Evolutionary conservation across 2,113 vertebrate species (phyloP).

Genomic region (Steatornis caripensis): DNA sequence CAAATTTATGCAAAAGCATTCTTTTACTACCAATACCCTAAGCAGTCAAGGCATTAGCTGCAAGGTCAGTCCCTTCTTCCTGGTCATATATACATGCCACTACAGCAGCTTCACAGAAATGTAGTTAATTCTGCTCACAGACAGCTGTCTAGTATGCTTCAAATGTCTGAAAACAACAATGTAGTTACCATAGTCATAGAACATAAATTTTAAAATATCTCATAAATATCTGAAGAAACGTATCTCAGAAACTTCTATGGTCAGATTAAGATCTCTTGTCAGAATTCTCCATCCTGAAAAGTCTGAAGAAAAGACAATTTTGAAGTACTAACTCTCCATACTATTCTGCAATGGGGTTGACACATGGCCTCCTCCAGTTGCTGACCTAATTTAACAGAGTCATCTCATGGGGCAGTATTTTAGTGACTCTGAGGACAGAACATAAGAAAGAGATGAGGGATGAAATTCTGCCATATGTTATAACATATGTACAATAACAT

Average conservation of each 20-base stretch:
- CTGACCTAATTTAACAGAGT: constrained; percentile 60
- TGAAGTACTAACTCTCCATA: background rate
- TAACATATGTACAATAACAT: constrained; percentile 68
- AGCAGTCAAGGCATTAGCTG: background rate
- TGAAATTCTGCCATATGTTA: constrained; percentile 69
- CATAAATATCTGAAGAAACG: background rate
- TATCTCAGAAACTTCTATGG: background rate
- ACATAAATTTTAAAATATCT: background rate
- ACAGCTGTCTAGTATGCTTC: background rate
- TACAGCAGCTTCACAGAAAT: background rate
- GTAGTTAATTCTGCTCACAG: background rate
- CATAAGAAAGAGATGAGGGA: constrained; percentile 31
- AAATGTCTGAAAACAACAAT: background rate
- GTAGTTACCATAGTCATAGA: background rate
- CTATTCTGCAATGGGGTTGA: background rate
- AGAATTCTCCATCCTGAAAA: background rate
- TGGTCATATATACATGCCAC: background rate
- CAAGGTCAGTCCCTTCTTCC: background rate
- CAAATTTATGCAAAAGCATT: background rate
- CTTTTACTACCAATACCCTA: background rate
- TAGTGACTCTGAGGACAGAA: constrained; percentile 34
- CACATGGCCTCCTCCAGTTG: background rate
- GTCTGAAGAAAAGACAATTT: background rate
- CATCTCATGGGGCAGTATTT: constrained; percentile 35
- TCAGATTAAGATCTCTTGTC: background rate